Base-by-base conservation (phyloP, 2,888 invertebrate genomes). In the Tetranychus piercei region DNA sequence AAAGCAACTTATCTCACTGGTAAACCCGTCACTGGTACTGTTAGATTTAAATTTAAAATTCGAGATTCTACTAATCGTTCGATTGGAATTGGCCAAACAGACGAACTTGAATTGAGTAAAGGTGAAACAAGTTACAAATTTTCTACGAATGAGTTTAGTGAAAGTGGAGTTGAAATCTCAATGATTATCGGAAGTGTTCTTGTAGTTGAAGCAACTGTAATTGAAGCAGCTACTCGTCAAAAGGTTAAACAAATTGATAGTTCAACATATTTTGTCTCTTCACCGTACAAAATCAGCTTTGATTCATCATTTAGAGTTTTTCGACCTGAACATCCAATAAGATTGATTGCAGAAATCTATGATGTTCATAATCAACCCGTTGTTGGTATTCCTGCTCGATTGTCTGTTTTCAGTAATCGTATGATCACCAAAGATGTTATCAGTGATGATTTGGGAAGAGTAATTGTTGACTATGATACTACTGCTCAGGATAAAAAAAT, bases 171-270 rank as follows among this genome's bases (percentile, higher is more conserved):
- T 20, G 20, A 23, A 23, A 7, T 69, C 22, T 23, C 69, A 4
- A 23, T 23, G 11, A 73, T 73, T 73, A 34, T 44, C 22, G 70
- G 71, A 23, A 22, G 44, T 64, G 44, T 45, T 34, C 72, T 79
- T 18, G 67, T 77, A 11, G 78, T 79, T 6, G 78, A 78, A 73
- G 78, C 76, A 15, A 76, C 75, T 34, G 78, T 79, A 15, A 75
- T 75, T 9, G 79, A 79, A 44, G 66, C 15, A 34, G 76, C 78
- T 4, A 76, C 78, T 4, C 77, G 78, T 43, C 76, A 76, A 11
- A 77, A 76, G 45, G 77, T 78, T 23, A 69, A 45, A 22, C 76
- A 72, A 23, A 67, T 22, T 1, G 76, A 77, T 66, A 70, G 76
- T 1, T 74, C 18, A 45, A 72, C 73, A 0, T 55, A 74, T 15